These are phyloP conservation scores for Drosophila yakuba DNA, from an alignment of 1,140 invertebrate species.

Conservation along the genomic window DNA sequence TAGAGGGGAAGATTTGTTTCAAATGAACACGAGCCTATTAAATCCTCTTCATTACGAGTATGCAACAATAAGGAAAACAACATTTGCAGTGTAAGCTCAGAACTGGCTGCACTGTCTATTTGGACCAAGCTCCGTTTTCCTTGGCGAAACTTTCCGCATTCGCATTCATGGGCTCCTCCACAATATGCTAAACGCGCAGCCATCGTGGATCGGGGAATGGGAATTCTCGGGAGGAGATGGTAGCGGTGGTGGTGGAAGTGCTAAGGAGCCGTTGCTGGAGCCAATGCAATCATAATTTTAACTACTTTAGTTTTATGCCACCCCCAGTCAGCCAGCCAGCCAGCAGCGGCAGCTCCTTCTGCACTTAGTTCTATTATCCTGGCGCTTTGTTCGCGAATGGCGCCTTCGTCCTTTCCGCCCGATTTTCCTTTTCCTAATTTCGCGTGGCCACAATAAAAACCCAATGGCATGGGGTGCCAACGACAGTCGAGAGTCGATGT, in stretches of 20 bases:
- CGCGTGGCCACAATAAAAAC: constrained; percentile 64
- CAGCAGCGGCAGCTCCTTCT: constrained; percentile 27
- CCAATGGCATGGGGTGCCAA: constrained; percentile 43
- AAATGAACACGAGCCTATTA: too few relatives aligned
- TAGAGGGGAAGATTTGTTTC: too few relatives aligned
- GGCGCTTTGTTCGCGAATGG: constrained; percentile 55
- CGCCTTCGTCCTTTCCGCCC: constrained; percentile 30
- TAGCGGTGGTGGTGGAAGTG: neutral
- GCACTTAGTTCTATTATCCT: constrained; percentile 75
- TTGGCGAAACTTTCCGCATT: constrained; percentile 53
- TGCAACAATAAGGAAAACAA: constrained; percentile 1
- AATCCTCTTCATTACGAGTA: too few relatives aligned
- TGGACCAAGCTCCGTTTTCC: constrained; percentile 4
- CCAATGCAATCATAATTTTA: constrained; percentile 82
- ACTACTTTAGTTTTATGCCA: constrained; percentile 77
- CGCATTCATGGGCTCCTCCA: constrained; percentile 67
- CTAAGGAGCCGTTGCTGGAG: constrained; percentile 15
- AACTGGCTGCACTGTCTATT: constrained; percentile 13
- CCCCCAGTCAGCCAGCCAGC: constrained; percentile 1
- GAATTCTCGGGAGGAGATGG: neutral
- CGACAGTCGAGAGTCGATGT: constrained; percentile 31
- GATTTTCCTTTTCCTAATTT: constrained; percentile 52
- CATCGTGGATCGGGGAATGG: constrained; percentile 1
- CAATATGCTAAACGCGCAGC: constrained; percentile 71
- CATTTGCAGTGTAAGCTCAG: too few relatives aligned